Percentiles rank a stretch among this genome's conserved stretches.
Evolutionary conservation across 30 jellyfish, hydroid and myxozoan species (phyloP).

Genomic region (Aurelia sp.): DNA sequence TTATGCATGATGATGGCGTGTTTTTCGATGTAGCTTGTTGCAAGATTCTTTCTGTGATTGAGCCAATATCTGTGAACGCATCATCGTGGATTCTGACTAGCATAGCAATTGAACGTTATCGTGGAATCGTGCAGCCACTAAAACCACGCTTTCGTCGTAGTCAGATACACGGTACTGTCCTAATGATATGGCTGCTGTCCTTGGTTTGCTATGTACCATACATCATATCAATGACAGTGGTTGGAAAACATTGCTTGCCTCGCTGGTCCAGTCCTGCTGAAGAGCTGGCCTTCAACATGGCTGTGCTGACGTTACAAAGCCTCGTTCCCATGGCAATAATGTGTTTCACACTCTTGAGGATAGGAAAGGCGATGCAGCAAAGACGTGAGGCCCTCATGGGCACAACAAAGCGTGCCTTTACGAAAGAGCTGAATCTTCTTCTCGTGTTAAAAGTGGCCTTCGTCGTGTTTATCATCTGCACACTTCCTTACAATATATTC

Average conservation of each 20-base stretch:
- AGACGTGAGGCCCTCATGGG: slow-evolving; percentile 30
- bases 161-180: slow-evolving; percentile 28
- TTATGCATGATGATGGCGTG: slow-evolving; percentile 19
- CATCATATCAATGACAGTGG: slow-evolving; percentile 33
- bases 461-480: slow-evolving; percentile 62
- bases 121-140: slow-evolving; percentile 78
- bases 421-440: slow-evolving; percentile 29
- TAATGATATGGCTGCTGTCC: slow-evolving; percentile 49
- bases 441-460: slow-evolving; percentile 58
- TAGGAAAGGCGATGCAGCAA: slow-evolving; percentile 22
- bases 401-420: slow-evolving; percentile 22
- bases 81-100: slow-evolving; percentile 79
- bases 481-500: slow-evolving; percentile 80
- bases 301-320: slow-evolving; percentile 37
- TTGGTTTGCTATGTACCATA: slow-evolving; percentile 42
- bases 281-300: slow-evolving; percentile 53
- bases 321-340: slow-evolving; percentile 47
- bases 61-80: slow-evolving; percentile 72
- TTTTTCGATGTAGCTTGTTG: slow-evolving; percentile 34
- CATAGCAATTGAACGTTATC: slow-evolving; percentile 78
- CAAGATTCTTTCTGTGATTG: slow-evolving; percentile 52
- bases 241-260: slow-evolving; percentile 58
- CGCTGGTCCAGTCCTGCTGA: slow-evolving; percentile 41
- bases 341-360: slow-evolving; percentile 31
- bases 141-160: slow-evolving; percentile 50